Conservation (phyloP, 2,888 invertebrate genomes). For the Adelognathus sp. region DNA sequence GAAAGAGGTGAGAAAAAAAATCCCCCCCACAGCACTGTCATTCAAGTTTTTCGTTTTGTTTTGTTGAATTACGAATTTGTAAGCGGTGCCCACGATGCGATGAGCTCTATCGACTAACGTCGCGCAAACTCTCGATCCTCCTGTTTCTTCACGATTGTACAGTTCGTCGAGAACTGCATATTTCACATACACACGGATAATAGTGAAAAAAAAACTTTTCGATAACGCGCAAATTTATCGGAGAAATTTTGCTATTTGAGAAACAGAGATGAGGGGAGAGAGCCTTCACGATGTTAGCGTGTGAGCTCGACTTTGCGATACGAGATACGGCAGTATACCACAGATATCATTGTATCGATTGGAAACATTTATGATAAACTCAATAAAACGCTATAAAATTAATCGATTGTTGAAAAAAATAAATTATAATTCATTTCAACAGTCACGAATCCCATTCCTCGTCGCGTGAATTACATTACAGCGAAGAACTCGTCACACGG, state of each 20-base stretch:
- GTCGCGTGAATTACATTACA: background rate
- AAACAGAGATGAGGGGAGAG: too few species aligned
- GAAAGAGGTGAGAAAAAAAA: conserved; percentile 27
- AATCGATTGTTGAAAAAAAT: background rate
- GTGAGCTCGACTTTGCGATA: conserved; percentile 59
- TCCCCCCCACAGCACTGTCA: conserved; percentile 18
- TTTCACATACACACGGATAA: conserved; percentile 3
- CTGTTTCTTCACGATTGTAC: conserved; percentile 5
- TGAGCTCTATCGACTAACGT: conserved; percentile 48
- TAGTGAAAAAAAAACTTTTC: background rate
- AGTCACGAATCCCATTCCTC: background rate
- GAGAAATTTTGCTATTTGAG: too few species aligned
- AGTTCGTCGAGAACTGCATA: background rate
- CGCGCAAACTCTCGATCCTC: conserved; percentile 34
- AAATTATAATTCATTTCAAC: conserved; percentile 41
- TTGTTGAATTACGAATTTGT: conserved; percentile 45
- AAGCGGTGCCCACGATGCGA: conserved; percentile 45
- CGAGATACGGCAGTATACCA: conserved; percentile 78
- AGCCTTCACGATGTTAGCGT: conserved; percentile 51
- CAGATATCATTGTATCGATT: conserved; percentile 80
- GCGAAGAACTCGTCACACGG: too few species aligned
- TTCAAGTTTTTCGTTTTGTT: conserved; percentile 26
- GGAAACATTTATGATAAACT: conserved; percentile 79
- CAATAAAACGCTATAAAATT: conserved; percentile 79
- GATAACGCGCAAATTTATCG: conserved; percentile 16